phyloP scores from a whole-genome alignment of 2,888 invertebrate species.

The Orthosia cruda region DNA sequence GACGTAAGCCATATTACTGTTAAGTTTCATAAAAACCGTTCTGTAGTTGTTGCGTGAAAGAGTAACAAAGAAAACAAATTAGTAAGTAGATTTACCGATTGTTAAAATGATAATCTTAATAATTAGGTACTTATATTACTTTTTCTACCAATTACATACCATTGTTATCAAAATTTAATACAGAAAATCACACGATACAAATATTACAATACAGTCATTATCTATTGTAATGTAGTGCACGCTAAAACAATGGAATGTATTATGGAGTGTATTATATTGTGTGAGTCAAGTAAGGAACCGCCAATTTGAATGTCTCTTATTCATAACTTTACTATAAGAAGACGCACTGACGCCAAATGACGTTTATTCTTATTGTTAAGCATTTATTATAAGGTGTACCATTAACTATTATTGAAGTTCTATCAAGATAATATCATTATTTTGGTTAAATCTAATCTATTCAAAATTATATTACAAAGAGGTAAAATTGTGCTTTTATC shows the following conservation, averaged over 20 bases:
- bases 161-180: background rate
- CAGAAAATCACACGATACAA: background rate
- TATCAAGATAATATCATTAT: background rate
- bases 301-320: background rate
- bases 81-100: too few relatives aligned
- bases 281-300: conserved; percentile 4
- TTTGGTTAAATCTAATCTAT: background rate
- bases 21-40: too few relatives aligned
- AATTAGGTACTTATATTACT: background rate
- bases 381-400: too few relatives aligned
- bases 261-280: background rate
- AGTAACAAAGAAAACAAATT: too few relatives aligned
- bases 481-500: too few relatives aligned
- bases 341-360: background rate
- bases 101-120: background rate
- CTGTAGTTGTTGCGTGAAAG: too few relatives aligned
- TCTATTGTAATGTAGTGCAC: conserved; percentile 3
- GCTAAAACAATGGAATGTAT: conserved; percentile 22
- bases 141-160: background rate
- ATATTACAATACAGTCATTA: background rate
- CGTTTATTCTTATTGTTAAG: background rate
- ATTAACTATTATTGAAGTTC: background rate
- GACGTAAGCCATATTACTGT: background rate
- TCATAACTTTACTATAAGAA: background rate
- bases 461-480: too few relatives aligned